phyloP scores from a whole-genome alignment of 2,797 vertebrate genomes.

The Eulemur albifrons region DNA sequence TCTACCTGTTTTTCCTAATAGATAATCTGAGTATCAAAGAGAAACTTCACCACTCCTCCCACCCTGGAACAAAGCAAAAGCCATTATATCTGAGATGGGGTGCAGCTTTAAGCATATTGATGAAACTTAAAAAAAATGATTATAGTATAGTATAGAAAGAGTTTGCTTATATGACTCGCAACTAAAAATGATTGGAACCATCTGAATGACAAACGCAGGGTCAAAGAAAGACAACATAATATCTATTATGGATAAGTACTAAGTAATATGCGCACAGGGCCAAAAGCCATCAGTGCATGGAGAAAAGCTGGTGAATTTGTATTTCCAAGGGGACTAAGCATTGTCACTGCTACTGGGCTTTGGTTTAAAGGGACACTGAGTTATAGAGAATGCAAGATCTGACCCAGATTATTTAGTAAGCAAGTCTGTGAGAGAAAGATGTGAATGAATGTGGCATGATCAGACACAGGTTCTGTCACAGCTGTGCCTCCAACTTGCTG shows the following conservation, averaged over 20 bases:
- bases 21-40: not conserved
- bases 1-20: not conserved
- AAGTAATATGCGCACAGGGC: not conserved
- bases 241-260: not conserved
- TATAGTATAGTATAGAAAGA: not conserved
- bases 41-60: not conserved
- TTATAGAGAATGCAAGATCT: not conserved
- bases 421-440: not conserved
- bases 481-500: not conserved
- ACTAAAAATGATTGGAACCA: slow-evolving; percentile 18
- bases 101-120: not conserved
- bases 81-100: not conserved
- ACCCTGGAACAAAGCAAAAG: not conserved
- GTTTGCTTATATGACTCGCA: not conserved
- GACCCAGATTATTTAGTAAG: not conserved
- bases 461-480: not conserved
- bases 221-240: not conserved
- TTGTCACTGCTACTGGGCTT: not conserved
- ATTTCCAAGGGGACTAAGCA: not conserved
- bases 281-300: not conserved
- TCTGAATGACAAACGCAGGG: not conserved
- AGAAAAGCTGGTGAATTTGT: not conserved
- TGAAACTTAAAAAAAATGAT: not conserved
- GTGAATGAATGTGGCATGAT: not conserved
- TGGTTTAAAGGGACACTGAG: not conserved